phyloP scores from a whole-genome alignment of 2,888 invertebrate species.

The Tenthredo notha region DNA sequence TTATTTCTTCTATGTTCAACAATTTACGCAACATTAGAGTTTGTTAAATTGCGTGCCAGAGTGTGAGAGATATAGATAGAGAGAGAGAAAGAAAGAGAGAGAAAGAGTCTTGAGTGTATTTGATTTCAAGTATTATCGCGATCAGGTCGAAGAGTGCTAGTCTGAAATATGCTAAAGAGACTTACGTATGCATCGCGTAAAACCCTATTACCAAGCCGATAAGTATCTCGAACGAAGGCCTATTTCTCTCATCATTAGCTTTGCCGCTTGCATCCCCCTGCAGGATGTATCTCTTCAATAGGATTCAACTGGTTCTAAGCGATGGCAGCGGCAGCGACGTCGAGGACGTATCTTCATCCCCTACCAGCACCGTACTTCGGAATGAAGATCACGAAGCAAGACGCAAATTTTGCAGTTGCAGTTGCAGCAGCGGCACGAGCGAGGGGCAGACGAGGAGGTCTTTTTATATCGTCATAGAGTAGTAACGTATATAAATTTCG shows the following conservation, averaged over 20 bases:
- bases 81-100: not conserved
- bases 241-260: slow-evolving; percentile 33
- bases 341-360: slow-evolving; percentile 14
- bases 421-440: slow-evolving; percentile 45
- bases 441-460: slow-evolving; percentile 32
- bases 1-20: not conserved
- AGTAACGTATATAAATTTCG: not conserved
- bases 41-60: slow-evolving; percentile 40
- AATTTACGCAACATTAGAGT: slow-evolving; percentile 7
- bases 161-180: slow-evolving; percentile 50
- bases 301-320: not conserved
- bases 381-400: slow-evolving; percentile 43
- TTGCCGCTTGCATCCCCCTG: slow-evolving; percentile 7
- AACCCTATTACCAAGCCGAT: slow-evolving; percentile 51
- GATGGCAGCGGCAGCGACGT: slow-evolving; percentile 20
- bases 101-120: not conserved
- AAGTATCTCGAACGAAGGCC: slow-evolving; percentile 36
- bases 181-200: slow-evolving; percentile 51
- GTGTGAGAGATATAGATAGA: not conserved
- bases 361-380: slow-evolving; percentile 2
- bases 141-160: slow-evolving; percentile 29
- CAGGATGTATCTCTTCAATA: slow-evolving; percentile 14
- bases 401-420: slow-evolving; percentile 39
- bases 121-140: not conserved
- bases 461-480: not conserved